These are phyloP conservation scores for Phacellophora camtschatica DNA, from an alignment of 30 jellyfish, hydroid and myxozoan genomes.

Conservation along the genomic window DNA sequence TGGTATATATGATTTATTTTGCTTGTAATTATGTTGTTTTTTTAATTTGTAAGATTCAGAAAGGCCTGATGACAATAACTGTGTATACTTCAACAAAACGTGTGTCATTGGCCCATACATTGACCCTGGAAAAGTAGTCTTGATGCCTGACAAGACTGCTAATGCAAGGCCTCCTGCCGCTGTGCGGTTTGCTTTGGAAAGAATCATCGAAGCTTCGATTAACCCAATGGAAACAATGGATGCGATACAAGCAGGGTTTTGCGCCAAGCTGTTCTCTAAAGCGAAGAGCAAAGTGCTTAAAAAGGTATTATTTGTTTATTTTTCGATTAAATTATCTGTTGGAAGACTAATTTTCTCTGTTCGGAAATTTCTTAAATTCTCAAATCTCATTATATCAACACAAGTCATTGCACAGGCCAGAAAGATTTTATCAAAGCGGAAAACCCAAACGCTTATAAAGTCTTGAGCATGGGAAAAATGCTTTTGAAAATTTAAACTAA, in stretches of 20 bases:
- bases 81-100: constrained; percentile 75
- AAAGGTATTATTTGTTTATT: constrained; percentile 47
- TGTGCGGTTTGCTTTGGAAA: constrained; percentile 62
- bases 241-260: constrained; percentile 74
- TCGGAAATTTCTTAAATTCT: no score
- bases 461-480: no score
- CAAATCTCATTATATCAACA: no score
- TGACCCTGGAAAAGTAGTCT: constrained; percentile 71
- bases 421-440: no score
- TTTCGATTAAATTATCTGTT: background rate
- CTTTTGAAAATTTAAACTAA: no score
- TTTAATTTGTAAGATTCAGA: constrained; percentile 35
- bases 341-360: no score
- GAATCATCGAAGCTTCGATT: constrained; percentile 50
- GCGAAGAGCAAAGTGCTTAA: constrained; percentile 82
- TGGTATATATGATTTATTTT: no score
- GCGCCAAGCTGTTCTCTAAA: constrained; percentile 69
- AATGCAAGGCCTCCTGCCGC: constrained; percentile 78
- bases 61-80: constrained; percentile 7
- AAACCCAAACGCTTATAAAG: no score
- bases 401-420: no score
- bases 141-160: constrained; percentile 61
- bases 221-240: constrained; percentile 75
- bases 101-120: constrained; percentile 76
- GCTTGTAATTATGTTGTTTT: no score